Evolutionary conservation across 2,888 invertebrate genomes (phyloP).

Genomic region (Falcaria lacertinaria): DNA sequence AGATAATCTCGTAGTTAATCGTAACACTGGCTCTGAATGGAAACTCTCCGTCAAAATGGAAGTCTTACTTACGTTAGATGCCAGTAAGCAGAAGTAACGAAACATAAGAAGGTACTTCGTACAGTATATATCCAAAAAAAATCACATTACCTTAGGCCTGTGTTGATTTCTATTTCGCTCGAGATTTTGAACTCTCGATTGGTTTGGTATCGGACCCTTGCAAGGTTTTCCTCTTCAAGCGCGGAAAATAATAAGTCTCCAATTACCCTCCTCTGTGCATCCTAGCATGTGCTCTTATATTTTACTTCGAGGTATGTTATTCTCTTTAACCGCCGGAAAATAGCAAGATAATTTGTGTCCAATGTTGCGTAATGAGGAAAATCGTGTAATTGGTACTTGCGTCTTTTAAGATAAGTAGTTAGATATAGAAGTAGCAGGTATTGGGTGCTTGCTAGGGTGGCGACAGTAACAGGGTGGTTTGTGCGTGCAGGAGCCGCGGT

Average conservation of each 20-base stretch:
- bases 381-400: slow-evolving; percentile 20
- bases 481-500: slow-evolving; percentile 78
- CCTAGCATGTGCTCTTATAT: no score
- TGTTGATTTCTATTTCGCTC: slow-evolving; percentile 7
- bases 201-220: slow-evolving; percentile 20
- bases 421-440: slow-evolving; percentile 10
- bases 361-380: slow-evolving; percentile 9
- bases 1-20: no score
- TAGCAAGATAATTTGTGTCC: no score
- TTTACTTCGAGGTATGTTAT: no score
- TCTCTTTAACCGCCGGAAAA: no score
- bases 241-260: neutral
- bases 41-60: neutral
- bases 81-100: neutral
- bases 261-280: no score
- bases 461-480: slow-evolving; percentile 74
- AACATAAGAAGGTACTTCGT: neutral
- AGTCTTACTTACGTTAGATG: neutral
- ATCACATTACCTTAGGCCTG: slow-evolving; percentile 6
- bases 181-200: slow-evolving; percentile 18
- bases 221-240: slow-evolving; percentile 24
- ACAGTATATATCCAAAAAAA: slow-evolving; percentile 12
- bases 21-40: no score
- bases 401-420: slow-evolving; percentile 9
- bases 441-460: slow-evolving; percentile 5